These are phyloP conservation scores for Hemichromis elongatus DNA, from an alignment of 2,113 vertebrate species.

Conservation along the genomic window DNA sequence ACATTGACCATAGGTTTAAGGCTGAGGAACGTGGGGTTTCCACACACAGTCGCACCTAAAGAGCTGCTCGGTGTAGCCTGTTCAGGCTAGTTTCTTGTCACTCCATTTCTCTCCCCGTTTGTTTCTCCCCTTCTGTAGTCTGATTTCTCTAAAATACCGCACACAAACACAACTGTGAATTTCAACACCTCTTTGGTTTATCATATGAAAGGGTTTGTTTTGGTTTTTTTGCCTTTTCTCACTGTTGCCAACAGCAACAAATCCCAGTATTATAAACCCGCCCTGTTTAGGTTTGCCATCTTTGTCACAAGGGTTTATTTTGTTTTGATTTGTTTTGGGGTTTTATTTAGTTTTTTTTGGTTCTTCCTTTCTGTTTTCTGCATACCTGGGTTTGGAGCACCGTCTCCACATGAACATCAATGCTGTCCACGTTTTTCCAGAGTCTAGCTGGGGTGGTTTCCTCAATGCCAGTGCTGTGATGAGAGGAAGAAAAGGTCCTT, in stretches of 20 bases:
- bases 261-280: constrained; percentile 96
- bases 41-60: constrained; percentile 27
- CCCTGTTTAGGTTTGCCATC: constrained; percentile 76
- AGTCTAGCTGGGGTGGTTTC: constrained; percentile 80
- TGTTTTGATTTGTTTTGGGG: neutral
- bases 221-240: constrained; percentile 36
- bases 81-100: constrained; percentile 49
- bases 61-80: constrained; percentile 59
- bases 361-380: constrained; percentile 42
- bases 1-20: constrained; percentile 7
- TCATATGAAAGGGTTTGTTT: constrained; percentile 42
- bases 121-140: constrained; percentile 64
- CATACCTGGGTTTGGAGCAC: constrained; percentile 29
- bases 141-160: constrained; percentile 67
- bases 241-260: constrained; percentile 89
- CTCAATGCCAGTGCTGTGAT: constrained; percentile 83
- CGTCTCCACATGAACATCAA: constrained; percentile 24
- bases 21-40: constrained; percentile 22
- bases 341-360: constrained; percentile 14
- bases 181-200: constrained; percentile 74
- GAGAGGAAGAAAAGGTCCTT: constrained; percentile 20
- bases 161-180: constrained; percentile 93
- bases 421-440: constrained; percentile 84
- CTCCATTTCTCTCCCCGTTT: constrained; percentile 53
- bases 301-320: constrained; percentile 36